These are phyloP conservation scores for Oophaga pumilio DNA, from an alignment of 2,113 vertebrate species.

Conservation along the genomic window DNA sequence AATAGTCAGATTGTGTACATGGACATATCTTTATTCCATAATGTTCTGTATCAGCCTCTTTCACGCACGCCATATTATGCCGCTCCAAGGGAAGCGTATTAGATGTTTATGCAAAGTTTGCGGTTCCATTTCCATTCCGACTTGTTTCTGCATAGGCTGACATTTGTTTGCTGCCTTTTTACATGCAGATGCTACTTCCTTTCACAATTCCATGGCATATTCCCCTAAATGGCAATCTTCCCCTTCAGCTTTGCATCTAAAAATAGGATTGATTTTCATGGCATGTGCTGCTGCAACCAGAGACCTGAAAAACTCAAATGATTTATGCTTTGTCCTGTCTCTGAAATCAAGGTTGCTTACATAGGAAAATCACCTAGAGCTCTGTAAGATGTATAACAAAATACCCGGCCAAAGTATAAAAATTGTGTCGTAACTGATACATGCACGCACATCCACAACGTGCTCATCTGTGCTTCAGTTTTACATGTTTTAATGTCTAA, in stretches of 20 bases:
- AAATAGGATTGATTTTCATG: slow-evolving; percentile 58
- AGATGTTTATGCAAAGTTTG: slow-evolving; percentile 56
- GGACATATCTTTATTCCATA: slow-evolving; percentile 40
- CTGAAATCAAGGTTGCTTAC: slow-evolving; percentile 52
- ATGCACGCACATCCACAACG: background rate
- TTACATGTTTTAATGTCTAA: background rate
- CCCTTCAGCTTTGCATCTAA: slow-evolving; percentile 58
- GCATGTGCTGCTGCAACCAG: slow-evolving; percentile 54
- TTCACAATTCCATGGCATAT: slow-evolving; percentile 51
- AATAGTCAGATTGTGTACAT: slow-evolving; percentile 40
- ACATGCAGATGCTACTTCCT: slow-evolving; percentile 58
- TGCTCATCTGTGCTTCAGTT: background rate
- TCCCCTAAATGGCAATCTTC: slow-evolving; percentile 58
- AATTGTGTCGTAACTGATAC: background rate
- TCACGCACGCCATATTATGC: slow-evolving; percentile 39
- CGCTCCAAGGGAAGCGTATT: slow-evolving; percentile 40
- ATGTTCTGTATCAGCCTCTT: slow-evolving; percentile 42
- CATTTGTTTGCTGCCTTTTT: slow-evolving; percentile 58
- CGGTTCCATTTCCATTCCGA: slow-evolving; percentile 51
- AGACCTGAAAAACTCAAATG: slow-evolving; percentile 55
- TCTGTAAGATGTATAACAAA: slow-evolving; percentile 31
- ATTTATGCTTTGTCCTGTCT: slow-evolving; percentile 51
- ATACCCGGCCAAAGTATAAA: background rate
- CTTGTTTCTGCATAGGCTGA: slow-evolving; percentile 55
- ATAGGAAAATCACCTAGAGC: slow-evolving; percentile 41